Evolutionary conservation across 2,888 invertebrate species (phyloP).

Genomic region (Tenthredo mesomela): DNA sequence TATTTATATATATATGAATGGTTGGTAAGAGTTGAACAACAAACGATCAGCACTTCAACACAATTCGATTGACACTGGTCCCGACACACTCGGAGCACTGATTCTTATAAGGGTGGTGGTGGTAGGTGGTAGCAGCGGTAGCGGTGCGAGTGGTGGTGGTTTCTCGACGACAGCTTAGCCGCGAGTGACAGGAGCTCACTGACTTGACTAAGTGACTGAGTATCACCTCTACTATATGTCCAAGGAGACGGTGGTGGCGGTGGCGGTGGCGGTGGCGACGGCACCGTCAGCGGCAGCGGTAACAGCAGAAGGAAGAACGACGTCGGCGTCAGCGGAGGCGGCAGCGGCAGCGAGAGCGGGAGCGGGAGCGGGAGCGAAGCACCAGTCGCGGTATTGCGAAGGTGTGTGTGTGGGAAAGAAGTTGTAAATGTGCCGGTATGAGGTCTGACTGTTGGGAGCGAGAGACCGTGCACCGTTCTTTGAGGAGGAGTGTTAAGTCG

Average conservation of each 20-base stretch:
- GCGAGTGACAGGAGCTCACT: conserved; percentile 75
- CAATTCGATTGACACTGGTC: conserved; percentile 74
- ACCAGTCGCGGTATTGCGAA: background rate
- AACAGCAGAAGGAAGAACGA: background rate
- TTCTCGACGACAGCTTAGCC: conserved; percentile 40
- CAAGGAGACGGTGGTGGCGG: conserved; percentile 37
- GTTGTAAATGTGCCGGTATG: background rate
- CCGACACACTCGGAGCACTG: conserved; percentile 73
- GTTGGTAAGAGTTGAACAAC: background rate
- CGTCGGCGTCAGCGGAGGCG: conserved; percentile 43
- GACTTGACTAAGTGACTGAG: conserved; percentile 61
- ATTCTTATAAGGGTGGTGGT: conserved; percentile 73
- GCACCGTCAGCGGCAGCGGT: conserved; percentile 15
- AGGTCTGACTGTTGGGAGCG: background rate
- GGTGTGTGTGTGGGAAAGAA: background rate
- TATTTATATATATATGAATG: background rate
- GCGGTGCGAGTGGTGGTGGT: conserved; percentile 31
- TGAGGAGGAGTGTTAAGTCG: conserved; percentile 13
- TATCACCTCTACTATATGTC: conserved; percentile 46
- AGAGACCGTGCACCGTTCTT: conserved; percentile 23
- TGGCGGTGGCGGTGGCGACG: conserved; percentile 14
- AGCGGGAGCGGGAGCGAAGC: conserved; percentile 51
- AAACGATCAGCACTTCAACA: conserved; percentile 70
- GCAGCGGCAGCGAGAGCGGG: conserved; percentile 20
- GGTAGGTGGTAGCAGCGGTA: conserved; percentile 46